Evolutionary conservation across 2,888 invertebrate genomes (phyloP), one percentile per base, ranked within the genome.

Genomic region (Drosophila multiciliata): DNA sequence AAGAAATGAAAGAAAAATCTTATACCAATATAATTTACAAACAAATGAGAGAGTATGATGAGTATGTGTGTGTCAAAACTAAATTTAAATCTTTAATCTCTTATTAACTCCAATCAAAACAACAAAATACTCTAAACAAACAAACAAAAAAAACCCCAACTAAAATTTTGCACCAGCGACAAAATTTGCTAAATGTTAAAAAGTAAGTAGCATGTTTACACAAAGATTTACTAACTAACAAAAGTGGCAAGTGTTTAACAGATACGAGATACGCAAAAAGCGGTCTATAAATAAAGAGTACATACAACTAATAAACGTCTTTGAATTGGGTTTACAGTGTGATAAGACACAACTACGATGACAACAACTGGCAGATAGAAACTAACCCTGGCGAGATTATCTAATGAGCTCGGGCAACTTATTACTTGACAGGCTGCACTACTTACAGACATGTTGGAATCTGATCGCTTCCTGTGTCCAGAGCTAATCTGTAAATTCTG

Each of bases 181-280:
- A 54, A 23, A 55, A 20, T 66, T 70, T 66, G 45, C 69, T 60
- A 60, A 81, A 68, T 48, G 38, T 69, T 55, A 45, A 80, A 74
- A 76, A 74, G 66, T 82, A 84, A 89, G 79, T 85, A 87, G 85
- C 53, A 69, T 85, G 89, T 87, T 87, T 40, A 84, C 72, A 62
- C 57, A 59, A 73, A 80, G 63, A 12, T 62, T 64, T 73, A 78
- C 72, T 55, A 72, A 64, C 64, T 50, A 50, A 54, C 33, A 35
- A 66, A 64, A 42, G 23, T 52, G 45, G 48, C 67, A 58, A 57
- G 35, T 64, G 73, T 54, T 60, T 33, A 66, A 36, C 50, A 72
- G 32, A 68, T 9, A 52, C 59, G 55, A 53, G 54, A 29, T 60
- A 65, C 80, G 70, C 73, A 70, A 49, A 81, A 63, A 66, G 54